phyloP scores from a whole-genome alignment of 2,888 invertebrate species.

The Drosophila cracens region DNA sequence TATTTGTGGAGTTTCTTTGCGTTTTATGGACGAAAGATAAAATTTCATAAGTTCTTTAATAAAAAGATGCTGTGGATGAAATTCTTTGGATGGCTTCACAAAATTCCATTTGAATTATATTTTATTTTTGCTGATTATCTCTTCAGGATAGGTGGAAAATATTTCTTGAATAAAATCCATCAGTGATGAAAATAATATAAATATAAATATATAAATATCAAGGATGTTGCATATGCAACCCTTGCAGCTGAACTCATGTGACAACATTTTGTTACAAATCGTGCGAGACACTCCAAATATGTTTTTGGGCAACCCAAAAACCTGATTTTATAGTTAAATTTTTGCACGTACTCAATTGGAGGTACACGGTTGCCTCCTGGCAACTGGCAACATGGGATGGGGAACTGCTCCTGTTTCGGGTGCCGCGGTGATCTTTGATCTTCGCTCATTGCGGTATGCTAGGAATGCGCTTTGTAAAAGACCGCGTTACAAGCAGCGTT shows the following conservation, averaged over 20 bases:
- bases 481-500: constrained; percentile 71
- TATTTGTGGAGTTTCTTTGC: not conserved
- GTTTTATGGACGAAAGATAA: not conserved
- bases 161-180: not conserved
- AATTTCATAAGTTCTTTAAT: not conserved
- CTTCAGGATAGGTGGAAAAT: not conserved
- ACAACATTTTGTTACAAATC: constrained; percentile 59
- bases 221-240: constrained; percentile 35
- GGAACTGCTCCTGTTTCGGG: constrained; percentile 63
- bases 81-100: not conserved
- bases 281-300: constrained; percentile 52
- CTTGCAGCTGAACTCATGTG: constrained; percentile 23
- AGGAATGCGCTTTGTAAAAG: constrained; percentile 78
- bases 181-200: not conserved
- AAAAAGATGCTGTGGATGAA: not conserved
- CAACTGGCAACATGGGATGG: constrained; percentile 13
- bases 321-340: constrained; percentile 75
- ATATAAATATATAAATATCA: constrained; percentile 17
- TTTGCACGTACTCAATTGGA: constrained; percentile 70
- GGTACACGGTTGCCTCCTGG: constrained; percentile 14
- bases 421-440: constrained; percentile 79
- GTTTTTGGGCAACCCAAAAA: constrained; percentile 41
- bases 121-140: not conserved
- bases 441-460: constrained; percentile 58
- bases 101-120: not conserved